A percentile compares a stretch with the other conserved stretches of the same genome.
Evolutionary conservation across 2,113 vertebrate species (phyloP).

Genomic region (Tachysurus fulvidraco): DNA sequence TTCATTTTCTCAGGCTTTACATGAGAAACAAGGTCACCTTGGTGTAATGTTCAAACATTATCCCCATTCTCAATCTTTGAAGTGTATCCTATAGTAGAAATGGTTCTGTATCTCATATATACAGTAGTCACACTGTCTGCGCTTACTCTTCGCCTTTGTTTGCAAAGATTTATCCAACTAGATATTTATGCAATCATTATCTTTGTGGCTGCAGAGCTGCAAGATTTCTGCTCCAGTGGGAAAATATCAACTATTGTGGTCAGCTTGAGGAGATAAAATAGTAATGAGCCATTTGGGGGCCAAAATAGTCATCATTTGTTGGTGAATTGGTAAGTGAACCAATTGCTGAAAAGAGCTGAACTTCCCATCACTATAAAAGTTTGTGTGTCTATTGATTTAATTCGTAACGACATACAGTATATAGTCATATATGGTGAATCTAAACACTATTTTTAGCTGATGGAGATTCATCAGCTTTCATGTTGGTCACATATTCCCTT

Average conservation of each 20-base stretch:
- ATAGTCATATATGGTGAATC: background rate
- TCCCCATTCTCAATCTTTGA: background rate
- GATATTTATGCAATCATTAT: background rate
- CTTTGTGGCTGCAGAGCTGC: background rate
- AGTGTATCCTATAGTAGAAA: background rate
- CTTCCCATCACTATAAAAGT: too few species aligned
- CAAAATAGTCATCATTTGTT: background rate
- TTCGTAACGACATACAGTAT: background rate
- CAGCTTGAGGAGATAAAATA: background rate
- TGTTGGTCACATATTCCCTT: slow-evolving; percentile 23
- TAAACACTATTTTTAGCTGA: background rate
- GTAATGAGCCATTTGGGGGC: background rate
- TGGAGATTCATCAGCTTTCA: background rate
- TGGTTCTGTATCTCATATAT: background rate
- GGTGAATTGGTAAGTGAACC: background rate
- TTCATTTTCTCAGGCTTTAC: background rate
- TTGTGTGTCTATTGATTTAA: background rate
- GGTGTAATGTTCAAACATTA: background rate
- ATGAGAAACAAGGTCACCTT: background rate
- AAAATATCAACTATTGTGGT: background rate
- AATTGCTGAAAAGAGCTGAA: background rate
- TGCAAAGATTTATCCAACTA: background rate
- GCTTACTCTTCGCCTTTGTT: background rate
- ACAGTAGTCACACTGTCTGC: background rate
- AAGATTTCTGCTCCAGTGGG: background rate